phyloP scores from a whole-genome alignment of 2,113 vertebrate genomes.

The Salvelinus alpinus region DNA sequence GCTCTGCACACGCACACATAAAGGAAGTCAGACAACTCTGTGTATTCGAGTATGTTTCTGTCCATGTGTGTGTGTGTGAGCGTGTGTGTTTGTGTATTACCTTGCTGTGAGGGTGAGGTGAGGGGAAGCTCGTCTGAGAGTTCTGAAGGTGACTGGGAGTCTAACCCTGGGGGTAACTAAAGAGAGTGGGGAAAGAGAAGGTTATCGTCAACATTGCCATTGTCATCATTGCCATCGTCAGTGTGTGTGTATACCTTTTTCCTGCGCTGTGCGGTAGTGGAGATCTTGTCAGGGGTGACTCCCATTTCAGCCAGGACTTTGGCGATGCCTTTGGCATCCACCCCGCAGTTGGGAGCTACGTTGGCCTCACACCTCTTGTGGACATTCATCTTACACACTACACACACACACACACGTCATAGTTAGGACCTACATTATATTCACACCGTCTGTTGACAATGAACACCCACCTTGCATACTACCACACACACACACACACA shows the following conservation, averaged over 20 bases:
- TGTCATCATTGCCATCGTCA: not conserved
- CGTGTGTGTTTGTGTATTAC: conserved; percentile 60
- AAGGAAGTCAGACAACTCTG: not conserved
- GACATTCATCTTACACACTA: conserved; percentile 99
- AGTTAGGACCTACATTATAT: not conserved
- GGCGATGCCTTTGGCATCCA: conserved; percentile 94
- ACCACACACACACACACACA: not conserved
- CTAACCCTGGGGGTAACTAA: conserved; percentile 90
- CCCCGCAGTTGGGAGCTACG: conserved; percentile 96
- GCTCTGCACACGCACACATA: conserved; percentile 71
- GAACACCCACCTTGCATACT: not conserved
- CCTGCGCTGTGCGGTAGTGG: conserved; percentile 89
- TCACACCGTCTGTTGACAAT: not conserved
- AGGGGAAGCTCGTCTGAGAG: conserved; percentile 81
- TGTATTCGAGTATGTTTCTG: not conserved
- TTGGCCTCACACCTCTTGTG: conserved; percentile 96
- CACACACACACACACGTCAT: not conserved
- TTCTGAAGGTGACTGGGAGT: conserved; percentile 84
- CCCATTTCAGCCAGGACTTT: conserved; percentile 96
- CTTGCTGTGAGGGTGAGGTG: conserved; percentile 93
- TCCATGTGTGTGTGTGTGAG: not conserved
- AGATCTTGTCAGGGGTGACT: conserved; percentile 97
- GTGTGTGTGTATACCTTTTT: conserved; percentile 84
- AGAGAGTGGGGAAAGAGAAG: conserved; percentile 34
- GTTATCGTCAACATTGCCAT: not conserved